Evolutionary conservation across 2,797 vertebrate genomes (phyloP).

Genomic region (Pangasius djambal): DNA sequence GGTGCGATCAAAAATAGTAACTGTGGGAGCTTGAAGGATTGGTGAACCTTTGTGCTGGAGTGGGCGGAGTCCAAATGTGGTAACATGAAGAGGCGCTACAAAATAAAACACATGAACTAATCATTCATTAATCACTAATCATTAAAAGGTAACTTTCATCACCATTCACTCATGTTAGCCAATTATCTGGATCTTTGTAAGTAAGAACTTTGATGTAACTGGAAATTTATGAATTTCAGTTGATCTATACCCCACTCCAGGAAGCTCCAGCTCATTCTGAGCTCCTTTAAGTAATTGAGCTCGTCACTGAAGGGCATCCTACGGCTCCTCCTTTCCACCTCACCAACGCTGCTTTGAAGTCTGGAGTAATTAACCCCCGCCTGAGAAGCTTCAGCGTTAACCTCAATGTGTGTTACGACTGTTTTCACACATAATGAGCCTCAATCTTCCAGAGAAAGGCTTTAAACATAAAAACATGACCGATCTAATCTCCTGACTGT

Average conservation of each 20-base stretch:
- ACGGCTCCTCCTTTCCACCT: constrained; percentile 43
- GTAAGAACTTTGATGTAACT: not conserved
- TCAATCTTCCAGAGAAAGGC: not conserved
- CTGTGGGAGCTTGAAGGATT: not conserved
- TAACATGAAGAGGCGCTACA: not conserved
- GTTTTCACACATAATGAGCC: constrained; percentile 8
- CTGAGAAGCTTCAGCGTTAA: constrained; percentile 49
- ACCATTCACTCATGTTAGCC: not conserved
- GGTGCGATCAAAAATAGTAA: not conserved
- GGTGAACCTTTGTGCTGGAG: not conserved
- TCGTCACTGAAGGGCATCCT: constrained; percentile 44
- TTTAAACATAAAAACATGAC: constrained; percentile 6
- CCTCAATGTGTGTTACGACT: constrained; percentile 6
- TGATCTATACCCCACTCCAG: constrained; percentile 23
- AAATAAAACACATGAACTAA: constrained; percentile 19
- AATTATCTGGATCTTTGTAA: not conserved
- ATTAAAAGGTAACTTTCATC: not conserved
- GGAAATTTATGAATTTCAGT: not conserved
- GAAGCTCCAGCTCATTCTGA: constrained; percentile 23
- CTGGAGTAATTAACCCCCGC: constrained; percentile 56
- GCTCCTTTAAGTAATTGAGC: constrained; percentile 49
- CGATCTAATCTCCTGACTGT: not conserved
- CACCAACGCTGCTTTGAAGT: constrained; percentile 53
- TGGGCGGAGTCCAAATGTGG: not conserved
- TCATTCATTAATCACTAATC: not conserved